Conservation (phyloP, 2,888 invertebrate species). For the Bombylius major region DNA sequence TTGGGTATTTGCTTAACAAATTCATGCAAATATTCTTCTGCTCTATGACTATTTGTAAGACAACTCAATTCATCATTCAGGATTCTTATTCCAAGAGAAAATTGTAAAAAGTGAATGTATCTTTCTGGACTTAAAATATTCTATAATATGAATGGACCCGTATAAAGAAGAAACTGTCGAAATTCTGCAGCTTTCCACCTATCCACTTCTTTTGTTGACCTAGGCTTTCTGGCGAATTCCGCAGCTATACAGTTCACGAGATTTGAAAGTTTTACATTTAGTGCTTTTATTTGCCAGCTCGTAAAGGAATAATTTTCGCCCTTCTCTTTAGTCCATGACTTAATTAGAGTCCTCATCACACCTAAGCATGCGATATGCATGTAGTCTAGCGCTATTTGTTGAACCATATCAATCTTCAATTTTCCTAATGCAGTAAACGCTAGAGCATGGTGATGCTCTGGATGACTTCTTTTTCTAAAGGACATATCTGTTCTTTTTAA, state of each 20-base stretch:
- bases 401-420: neutral
- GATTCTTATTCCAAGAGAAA: neutral
- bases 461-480: neutral
- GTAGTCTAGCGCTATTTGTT: constrained; percentile 1
- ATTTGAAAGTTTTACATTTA: neutral
- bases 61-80: neutral
- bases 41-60: neutral
- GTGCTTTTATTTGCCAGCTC: neutral
- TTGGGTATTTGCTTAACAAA: too few relatives aligned
- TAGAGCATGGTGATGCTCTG: too few relatives aligned
- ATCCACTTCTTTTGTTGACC: constrained; percentile 8
- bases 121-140: constrained; percentile 1
- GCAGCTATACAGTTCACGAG: neutral
- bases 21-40: neutral
- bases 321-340: neutral
- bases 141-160: constrained; percentile 7
- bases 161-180: constrained; percentile 13
- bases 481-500: neutral
- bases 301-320: neutral
- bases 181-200: constrained; percentile 13
- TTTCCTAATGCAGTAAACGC: neutral
- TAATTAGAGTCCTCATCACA: constrained; percentile 6
- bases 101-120: neutral
- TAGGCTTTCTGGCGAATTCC: constrained; percentile 10
- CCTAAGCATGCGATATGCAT: constrained; percentile 9